A percentile compares a stretch with the other conserved stretches of the same genome.
phyloP scores from a whole-genome alignment of 2,888 invertebrate genomes.

The Lasioglossum zephyrum region DNA sequence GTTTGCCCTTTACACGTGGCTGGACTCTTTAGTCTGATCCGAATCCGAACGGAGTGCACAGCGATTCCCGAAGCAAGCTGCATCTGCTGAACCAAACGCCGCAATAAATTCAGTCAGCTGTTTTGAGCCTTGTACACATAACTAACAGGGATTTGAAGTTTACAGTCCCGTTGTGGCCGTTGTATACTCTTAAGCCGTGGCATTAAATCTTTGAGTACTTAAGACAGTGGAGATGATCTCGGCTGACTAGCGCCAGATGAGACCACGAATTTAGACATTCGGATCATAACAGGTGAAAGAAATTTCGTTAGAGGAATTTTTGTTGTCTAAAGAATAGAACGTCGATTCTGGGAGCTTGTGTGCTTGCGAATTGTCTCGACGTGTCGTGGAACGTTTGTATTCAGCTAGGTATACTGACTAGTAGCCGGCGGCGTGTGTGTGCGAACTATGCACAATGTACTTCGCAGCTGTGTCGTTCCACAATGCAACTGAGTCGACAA shows the following conservation, averaged over 20 bases:
- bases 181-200: background rate
- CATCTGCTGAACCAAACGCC: background rate
- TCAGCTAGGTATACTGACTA: background rate
- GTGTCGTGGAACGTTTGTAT: background rate
- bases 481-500: background rate
- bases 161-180: background rate
- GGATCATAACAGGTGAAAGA: background rate
- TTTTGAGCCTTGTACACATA: background rate
- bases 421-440: background rate
- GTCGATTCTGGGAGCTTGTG: background rate
- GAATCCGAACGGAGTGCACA: background rate
- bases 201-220: background rate
- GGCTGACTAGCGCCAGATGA: background rate
- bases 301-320: background rate
- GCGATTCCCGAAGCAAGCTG: background rate
- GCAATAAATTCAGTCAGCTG: background rate
- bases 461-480: background rate
- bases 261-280: background rate
- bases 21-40: background rate
- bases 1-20: background rate
- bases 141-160: constrained; percentile 1
- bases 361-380: background rate
- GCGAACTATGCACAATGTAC: background rate
- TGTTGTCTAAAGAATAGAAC: no score
- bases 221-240: background rate